These are phyloP conservation scores for Petrocephalus schoutedeni DNA, from an alignment of 2,797 vertebrate genomes.

Conservation along the genomic window DNA sequence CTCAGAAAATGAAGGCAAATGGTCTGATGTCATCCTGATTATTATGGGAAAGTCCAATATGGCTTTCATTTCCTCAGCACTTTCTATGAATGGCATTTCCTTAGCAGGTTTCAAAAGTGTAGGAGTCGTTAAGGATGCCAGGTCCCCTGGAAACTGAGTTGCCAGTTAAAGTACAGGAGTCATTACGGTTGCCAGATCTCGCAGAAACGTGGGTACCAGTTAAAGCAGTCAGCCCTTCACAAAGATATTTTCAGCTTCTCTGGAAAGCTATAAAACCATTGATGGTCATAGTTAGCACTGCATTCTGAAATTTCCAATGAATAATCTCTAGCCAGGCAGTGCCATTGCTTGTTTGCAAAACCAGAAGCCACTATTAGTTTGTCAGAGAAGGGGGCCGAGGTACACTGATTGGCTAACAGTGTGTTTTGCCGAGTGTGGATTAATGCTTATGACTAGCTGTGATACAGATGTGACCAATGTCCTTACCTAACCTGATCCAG, in stretches of 20 bases:
- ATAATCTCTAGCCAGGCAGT: neutral
- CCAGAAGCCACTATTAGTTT: neutral
- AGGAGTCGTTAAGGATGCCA: neutral
- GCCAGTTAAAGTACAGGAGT: neutral
- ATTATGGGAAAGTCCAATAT: neutral
- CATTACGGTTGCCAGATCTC: neutral
- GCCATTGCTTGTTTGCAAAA: neutral
- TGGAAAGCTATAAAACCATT: neutral
- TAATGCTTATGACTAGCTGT: neutral
- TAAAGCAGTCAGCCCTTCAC: neutral
- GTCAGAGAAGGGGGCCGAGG: neutral
- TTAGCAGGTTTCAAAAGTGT: neutral
- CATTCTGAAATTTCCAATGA: neutral
- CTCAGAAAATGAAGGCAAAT: neutral
- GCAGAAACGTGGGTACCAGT: neutral
- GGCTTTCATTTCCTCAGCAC: neutral
- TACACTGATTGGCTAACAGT: neutral
- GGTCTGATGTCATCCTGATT: neutral
- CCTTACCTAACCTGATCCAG: neutral
- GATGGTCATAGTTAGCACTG: neutral
- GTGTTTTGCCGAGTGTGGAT: neutral
- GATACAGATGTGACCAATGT: neutral
- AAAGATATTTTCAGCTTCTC: neutral
- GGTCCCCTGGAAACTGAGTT: neutral
- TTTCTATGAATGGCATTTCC: neutral